These are phyloP conservation scores for Buphagus erythrorhynchus DNA, from an alignment of 2,797 vertebrate genomes.

Conservation along the genomic window DNA sequence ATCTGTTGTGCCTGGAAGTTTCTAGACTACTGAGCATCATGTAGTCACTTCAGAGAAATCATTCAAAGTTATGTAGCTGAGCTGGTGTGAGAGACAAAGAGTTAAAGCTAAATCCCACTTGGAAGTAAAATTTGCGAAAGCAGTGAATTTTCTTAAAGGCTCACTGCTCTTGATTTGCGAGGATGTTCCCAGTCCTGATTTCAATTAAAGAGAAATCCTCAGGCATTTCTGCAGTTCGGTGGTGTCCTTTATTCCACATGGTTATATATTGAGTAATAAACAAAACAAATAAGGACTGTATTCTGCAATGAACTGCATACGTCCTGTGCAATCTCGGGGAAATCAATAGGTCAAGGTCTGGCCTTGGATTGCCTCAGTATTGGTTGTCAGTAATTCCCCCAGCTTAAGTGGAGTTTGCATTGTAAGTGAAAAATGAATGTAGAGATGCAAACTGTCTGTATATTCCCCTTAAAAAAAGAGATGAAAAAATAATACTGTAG, in stretches of 20 bases:
- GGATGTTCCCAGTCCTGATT: conserved; percentile 29
- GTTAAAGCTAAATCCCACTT: conserved; percentile 21
- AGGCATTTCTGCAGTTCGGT: conserved; percentile 8
- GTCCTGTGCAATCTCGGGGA: background rate
- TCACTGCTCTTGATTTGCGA: conserved; percentile 1
- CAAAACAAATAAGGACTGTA: conserved; percentile 54
- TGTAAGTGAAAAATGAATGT: background rate
- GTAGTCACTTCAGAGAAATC: background rate
- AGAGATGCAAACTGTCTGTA: background rate
- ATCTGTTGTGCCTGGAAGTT: background rate
- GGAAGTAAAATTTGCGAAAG: conserved; percentile 33
- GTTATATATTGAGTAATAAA: conserved; percentile 63
- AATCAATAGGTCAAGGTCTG: conserved; percentile 58
- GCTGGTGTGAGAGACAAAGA: background rate
- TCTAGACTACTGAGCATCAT: background rate
- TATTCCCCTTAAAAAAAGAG: background rate
- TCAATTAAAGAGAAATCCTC: conserved; percentile 68
- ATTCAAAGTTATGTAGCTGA: background rate
- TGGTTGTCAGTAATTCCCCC: conserved; percentile 12
- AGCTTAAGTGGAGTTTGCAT: background rate
- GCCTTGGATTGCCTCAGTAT: conserved; percentile 24
- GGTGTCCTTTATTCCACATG: conserved; percentile 28
- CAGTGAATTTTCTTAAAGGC: conserved; percentile 35
- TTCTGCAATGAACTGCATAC: background rate
- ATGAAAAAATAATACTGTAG: background rate